Percentiles rank a stretch among this genome's conserved stretches.
These are phyloP conservation scores for Paramuricea clavata DNA, from an alignment of 92 coral and sea anemone genomes.

Conservation along the genomic window DNA sequence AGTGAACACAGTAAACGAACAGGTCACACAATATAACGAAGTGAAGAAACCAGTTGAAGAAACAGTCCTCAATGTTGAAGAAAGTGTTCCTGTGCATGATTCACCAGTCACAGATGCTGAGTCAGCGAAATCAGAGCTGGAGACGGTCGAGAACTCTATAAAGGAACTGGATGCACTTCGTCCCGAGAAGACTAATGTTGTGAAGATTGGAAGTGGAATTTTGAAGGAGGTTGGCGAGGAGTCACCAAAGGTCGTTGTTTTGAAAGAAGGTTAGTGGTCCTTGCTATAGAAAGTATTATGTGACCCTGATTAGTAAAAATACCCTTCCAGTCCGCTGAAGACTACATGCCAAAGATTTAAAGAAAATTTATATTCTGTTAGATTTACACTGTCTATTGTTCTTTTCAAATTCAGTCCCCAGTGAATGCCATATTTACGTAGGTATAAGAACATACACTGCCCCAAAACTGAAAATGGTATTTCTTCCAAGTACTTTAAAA, in stretches of 20 bases:
- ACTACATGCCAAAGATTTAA: no score
- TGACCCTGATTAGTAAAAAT: no score
- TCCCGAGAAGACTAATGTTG: conserved; percentile 27
- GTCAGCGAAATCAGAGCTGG: conserved; percentile 85
- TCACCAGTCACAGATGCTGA: conserved; percentile 82
- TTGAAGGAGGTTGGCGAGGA: conserved; percentile 48
- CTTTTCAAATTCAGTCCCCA: no score
- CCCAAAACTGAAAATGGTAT: no score
- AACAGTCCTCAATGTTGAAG: conserved; percentile 75
- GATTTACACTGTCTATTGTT: no score
- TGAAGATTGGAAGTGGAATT: conserved; percentile 28
- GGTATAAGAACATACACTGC: no score
- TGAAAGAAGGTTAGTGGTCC: conserved; percentile 3
- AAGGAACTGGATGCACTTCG: conserved; percentile 21
- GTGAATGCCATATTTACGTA: no score
- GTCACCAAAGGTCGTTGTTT: background rate
- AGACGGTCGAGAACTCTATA: conserved; percentile 68
- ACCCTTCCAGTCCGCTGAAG: no score
- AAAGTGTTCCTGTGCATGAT: conserved; percentile 79
- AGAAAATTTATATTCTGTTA: no score
- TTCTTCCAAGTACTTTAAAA: no score
- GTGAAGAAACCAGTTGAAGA: conserved; percentile 86
- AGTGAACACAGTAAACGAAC: conserved; percentile 59
- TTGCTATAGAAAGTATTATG: background rate
- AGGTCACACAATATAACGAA: conserved; percentile 77